Conservation (phyloP, 2,888 invertebrate genomes). For the Heliconius cydno region DNA sequence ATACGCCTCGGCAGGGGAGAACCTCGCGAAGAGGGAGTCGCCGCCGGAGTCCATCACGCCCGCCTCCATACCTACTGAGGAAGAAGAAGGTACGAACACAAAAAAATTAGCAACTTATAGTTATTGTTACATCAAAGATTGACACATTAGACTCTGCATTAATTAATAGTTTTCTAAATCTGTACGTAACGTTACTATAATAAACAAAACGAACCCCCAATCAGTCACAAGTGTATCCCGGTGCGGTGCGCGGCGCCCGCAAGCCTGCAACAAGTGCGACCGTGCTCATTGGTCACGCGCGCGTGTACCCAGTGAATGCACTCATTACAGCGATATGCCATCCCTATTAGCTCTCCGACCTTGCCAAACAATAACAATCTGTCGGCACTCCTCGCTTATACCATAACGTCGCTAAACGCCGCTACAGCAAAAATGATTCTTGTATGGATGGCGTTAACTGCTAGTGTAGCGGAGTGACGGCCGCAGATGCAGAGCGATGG, state of each 20-base stretch:
- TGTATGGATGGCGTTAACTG: neutral
- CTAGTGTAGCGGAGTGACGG: neutral
- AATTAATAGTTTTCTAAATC: neutral
- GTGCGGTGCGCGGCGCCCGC: neutral
- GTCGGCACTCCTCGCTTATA: conserved; percentile 37
- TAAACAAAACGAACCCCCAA: neutral
- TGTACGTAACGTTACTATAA: neutral
- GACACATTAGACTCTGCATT: neutral
- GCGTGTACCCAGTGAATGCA: conserved; percentile 51
- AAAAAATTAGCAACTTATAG: neutral
- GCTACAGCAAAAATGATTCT: neutral
- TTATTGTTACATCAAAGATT: neutral
- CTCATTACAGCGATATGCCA: conserved; percentile 62
- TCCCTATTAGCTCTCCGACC: conserved; percentile 54
- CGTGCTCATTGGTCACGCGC: conserved; percentile 43
- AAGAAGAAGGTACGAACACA: conserved; percentile 51
- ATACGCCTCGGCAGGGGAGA: conserved; percentile 76
- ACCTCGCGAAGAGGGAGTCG: conserved; percentile 51
- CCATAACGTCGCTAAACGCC: neutral
- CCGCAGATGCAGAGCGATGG: neutral
- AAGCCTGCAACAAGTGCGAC: conserved; percentile 34
- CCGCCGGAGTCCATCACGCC: conserved; percentile 58
- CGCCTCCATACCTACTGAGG: conserved; percentile 53
- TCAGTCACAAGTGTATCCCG: neutral
- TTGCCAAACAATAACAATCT: conserved; percentile 44